Conservation (phyloP, 2,888 invertebrate genomes). For the Stegana nigrithorax region DNA sequence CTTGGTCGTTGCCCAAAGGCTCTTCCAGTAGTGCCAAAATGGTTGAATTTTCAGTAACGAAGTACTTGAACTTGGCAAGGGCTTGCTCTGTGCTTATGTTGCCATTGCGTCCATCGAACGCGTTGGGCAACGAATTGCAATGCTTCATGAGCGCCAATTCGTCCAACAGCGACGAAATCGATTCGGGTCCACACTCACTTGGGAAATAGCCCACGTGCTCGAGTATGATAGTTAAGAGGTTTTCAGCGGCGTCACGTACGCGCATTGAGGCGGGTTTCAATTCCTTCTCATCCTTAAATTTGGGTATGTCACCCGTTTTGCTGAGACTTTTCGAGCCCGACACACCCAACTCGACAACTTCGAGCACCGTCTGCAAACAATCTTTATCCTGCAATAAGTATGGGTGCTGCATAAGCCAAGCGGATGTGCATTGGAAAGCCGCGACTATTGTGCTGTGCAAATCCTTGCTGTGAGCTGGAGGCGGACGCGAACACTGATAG, state of each 20-base stretch:
- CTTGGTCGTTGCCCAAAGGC: conserved; percentile 91
- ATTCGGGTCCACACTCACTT: conserved; percentile 85
- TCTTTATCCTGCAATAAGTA: conserved; percentile 90
- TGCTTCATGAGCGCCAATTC: conserved; percentile 85
- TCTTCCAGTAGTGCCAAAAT: conserved; percentile 91
- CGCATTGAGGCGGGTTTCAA: conserved; percentile 97
- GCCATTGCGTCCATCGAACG: conserved; percentile 37
- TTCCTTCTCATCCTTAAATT: conserved; percentile 96
- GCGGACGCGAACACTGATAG: conserved; percentile 94
- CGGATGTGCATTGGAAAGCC: conserved; percentile 89
- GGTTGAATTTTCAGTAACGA: conserved; percentile 90
- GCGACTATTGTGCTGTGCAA: conserved; percentile 94
- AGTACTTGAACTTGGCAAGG: conserved; percentile 83
- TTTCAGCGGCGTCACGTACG: conserved; percentile 97
- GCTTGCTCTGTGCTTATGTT: conserved; percentile 70
- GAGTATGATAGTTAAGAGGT: conserved; percentile 87
- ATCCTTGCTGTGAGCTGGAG: conserved; percentile 92
- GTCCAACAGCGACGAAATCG: conserved; percentile 87
- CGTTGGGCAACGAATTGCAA: conserved; percentile 74
- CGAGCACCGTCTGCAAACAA: conserved; percentile 91
- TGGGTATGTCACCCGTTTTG: conserved; percentile 88
- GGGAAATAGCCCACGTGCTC: conserved; percentile 91
- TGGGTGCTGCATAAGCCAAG: conserved; percentile 94
- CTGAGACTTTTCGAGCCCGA: conserved; percentile 92
- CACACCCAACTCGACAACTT: conserved; percentile 97